Evolutionary conservation across 2,113 vertebrate species (phyloP), one percentile per base, ranked within the genome.

Genomic region (Pelecanus crispus): DNA sequence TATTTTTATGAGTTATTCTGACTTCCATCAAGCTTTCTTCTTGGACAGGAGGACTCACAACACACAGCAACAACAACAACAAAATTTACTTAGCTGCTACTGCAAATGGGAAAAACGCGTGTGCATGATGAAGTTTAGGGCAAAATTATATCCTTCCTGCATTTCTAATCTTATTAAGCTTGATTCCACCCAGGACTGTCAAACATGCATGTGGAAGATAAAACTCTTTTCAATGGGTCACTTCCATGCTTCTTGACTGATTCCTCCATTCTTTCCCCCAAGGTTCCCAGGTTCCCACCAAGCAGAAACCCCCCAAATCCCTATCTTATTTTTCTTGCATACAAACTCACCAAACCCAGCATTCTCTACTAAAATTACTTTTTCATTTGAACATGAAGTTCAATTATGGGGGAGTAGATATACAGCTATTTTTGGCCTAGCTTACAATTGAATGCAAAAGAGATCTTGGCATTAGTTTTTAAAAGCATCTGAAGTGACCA

Each of bases 71-170:
- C 18, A 61, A n/a, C 8, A 34, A 42, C 14, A 62, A 34, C 15
- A 74, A 63, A n/a, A 53, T 42, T 28, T 17, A 78, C 6, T 14
- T 31, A 66, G 67, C 47, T 80, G 50, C 53, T 75, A 40, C 58
- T 34, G 71, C 75, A 80, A 42, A 92, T 73, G 38, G 68, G 62
- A 79, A 96, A 88, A 85, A 67, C 1, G 5, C 7, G 13, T n/a
- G 25, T n/a, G 25, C 18, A 29, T 19, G 45, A 72, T 83, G 70
- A 82, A 77, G 74, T 66, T 90, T 70, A 25, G 32, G 63, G 50
- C 66, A 88, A 91, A 95, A 95, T 77, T 42, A 79, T 53, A 92
- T 77, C 74, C 68, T 92, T 92, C 90, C 88, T 83, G 45, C 18
- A 32, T 9, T 90, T 86, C 74, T 82, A 75, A 90, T 82, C 34